Percentiles rank a stretch among this genome's conserved stretches.
Conservation (phyloP, 2,113 vertebrate genomes). For the Perca fluviatilis region DNA sequence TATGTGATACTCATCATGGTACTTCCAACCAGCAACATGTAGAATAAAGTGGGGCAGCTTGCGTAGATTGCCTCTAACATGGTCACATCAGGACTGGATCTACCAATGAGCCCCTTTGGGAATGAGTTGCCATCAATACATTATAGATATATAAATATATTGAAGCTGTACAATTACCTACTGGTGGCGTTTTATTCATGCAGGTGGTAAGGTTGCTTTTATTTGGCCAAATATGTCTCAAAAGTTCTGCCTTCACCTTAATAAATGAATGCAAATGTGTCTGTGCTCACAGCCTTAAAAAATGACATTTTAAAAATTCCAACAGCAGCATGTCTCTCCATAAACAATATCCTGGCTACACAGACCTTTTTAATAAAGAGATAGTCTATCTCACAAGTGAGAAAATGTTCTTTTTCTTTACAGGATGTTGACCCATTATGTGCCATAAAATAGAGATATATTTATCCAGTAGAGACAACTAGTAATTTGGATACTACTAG, state of each 20-base stretch:
- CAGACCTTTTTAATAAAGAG: background rate
- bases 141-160: constrained; percentile 31
- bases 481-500: background rate
- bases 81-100: constrained; percentile 50
- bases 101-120: constrained; percentile 31
- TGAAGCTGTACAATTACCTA: constrained; percentile 19
- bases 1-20: constrained; percentile 41
- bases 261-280: background rate
- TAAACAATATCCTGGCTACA: background rate
- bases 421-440: background rate
- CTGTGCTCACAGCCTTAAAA: background rate
- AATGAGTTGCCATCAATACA: constrained; percentile 38
- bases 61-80: constrained; percentile 36
- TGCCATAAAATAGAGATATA: background rate
- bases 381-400: background rate
- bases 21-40: constrained; percentile 62
- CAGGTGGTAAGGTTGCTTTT: background rate
- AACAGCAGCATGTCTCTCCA: background rate
- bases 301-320: background rate
- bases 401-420: background rate
- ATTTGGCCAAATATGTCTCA: background rate
- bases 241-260: background rate
- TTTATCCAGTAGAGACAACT: background rate
- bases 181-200: background rate
- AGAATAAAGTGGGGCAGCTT: constrained; percentile 33